Conservation (phyloP, 2,888 invertebrate species). For the Tenodera sinensis region DNA sequence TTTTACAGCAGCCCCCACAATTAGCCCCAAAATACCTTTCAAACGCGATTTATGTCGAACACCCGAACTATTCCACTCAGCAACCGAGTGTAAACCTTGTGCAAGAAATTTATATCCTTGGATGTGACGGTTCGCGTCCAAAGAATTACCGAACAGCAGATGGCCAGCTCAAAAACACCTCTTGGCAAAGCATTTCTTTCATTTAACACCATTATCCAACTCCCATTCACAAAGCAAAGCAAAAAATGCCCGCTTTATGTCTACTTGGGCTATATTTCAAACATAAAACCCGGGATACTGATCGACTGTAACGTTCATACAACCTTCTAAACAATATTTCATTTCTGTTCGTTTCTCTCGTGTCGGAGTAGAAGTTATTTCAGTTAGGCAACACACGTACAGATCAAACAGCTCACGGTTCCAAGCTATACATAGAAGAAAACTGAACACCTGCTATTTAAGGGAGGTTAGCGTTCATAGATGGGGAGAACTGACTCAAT, state of each 20-base stretch:
- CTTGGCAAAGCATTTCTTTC: neutral
- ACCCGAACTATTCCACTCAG: neutral
- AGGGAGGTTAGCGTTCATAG: too few relatives aligned
- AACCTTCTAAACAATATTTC: too few relatives aligned
- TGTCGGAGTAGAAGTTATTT: too few relatives aligned
- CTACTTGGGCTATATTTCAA: neutral
- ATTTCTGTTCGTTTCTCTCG: too few relatives aligned
- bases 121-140: neutral
- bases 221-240: neutral
- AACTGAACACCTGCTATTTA: too few relatives aligned
- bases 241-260: neutral
- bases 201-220: neutral
- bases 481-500: too few relatives aligned
- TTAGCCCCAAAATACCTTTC: neutral
- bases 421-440: too few relatives aligned
- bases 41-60: neutral
- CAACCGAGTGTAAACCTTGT: neutral
- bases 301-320: neutral
- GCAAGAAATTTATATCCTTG: neutral
- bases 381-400: too few relatives aligned
- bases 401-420: too few relatives aligned
- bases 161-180: neutral
- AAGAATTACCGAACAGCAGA: neutral
- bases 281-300: neutral
- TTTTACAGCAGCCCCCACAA: neutral